Conservation (phyloP, 2,113 vertebrate genomes). For the Caranx melampygus region DNA sequence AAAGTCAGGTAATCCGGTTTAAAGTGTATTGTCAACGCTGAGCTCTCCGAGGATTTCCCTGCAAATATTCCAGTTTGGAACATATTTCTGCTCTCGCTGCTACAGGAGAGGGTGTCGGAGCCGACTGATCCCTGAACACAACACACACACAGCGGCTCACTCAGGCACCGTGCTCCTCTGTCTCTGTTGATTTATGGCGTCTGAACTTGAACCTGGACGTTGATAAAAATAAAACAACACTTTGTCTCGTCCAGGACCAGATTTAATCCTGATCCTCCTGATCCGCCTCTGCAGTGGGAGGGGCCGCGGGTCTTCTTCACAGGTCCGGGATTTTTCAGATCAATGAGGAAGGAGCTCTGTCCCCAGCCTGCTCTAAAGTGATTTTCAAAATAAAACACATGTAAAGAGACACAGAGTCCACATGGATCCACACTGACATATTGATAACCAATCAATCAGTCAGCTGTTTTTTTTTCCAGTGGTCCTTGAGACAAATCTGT, state of each 20-base stretch:
- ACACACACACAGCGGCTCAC: constrained; percentile 1
- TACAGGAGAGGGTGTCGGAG: constrained; percentile 15
- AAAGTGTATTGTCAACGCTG: constrained; percentile 57
- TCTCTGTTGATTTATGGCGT: constrained; percentile 7
- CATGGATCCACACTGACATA: too few species aligned
- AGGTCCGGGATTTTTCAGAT: neutral
- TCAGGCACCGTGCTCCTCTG: neutral
- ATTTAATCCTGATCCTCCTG: neutral
- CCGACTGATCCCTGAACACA: constrained; percentile 36
- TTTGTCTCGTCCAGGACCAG: neutral
- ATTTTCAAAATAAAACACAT: too few species aligned
- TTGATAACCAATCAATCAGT: too few species aligned
- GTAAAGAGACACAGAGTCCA: too few species aligned
- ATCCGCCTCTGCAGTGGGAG: neutral
- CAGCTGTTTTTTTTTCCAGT: too few species aligned
- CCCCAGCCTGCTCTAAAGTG: too few species aligned
- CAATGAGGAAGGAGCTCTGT: neutral
- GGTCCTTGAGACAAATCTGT: too few species aligned
- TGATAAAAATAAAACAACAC: neutral
- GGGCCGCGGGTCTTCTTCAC: neutral
- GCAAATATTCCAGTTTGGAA: constrained; percentile 65
- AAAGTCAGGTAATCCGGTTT: constrained; percentile 75
- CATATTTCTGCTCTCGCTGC: constrained; percentile 47
- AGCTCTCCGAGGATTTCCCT: constrained; percentile 54
- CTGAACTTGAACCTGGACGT: constrained; percentile 20